Evolutionary conservation across 2,113 vertebrate genomes (phyloP).

Genomic region (Rhinopithecus roxellana): DNA sequence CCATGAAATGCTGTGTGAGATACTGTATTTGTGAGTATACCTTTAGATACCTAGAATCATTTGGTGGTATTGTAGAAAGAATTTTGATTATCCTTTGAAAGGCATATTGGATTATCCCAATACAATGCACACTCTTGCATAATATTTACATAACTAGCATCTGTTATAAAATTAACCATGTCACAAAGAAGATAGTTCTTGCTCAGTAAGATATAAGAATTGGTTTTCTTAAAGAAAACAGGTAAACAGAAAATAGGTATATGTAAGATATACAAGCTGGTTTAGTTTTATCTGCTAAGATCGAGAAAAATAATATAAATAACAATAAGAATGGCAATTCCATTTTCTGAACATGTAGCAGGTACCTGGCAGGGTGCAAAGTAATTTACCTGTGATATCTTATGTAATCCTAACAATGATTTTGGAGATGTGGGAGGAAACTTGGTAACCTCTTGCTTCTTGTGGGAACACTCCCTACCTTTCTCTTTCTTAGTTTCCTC

Average conservation of each 20-base stretch:
- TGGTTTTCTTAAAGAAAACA: slow-evolving; percentile 1
- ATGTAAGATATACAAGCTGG: neutral
- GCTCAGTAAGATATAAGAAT: neutral
- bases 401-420: neutral
- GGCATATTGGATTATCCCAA: neutral
- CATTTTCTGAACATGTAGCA: neutral
- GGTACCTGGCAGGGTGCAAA: neutral
- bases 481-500: neutral
- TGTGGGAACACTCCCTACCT: neutral
- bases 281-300: neutral
- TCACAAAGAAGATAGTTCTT: neutral
- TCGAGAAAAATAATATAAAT: neutral
- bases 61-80: neutral
- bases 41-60: neutral
- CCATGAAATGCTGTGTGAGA: neutral
- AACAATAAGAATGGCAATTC: neutral
- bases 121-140: neutral
- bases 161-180: neutral
- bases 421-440: neutral
- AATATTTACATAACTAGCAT: neutral
- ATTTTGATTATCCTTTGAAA: slow-evolving; percentile 29
- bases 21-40: neutral
- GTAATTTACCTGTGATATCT: neutral
- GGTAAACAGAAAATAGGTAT: neutral
- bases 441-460: neutral